These are phyloP conservation scores for Protosalanx chinensis DNA, from an alignment of 2,797 vertebrate genomes.

Conservation along the genomic window DNA sequence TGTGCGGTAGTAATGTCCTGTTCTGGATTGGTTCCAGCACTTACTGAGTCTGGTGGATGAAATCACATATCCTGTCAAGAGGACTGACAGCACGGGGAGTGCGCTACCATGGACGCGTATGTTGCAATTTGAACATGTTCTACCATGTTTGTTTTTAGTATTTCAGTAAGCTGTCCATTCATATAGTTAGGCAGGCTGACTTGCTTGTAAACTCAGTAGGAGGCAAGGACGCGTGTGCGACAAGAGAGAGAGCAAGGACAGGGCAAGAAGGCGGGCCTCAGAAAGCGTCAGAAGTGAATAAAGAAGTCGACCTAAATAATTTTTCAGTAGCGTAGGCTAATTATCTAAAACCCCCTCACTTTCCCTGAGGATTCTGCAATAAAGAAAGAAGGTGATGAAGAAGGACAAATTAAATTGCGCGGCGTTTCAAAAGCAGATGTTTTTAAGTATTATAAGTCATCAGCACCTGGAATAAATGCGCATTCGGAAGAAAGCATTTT, in stretches of 20 bases:
- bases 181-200: neutral
- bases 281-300: slow-evolving; percentile 31
- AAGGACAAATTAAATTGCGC: slow-evolving; percentile 55
- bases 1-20: slow-evolving; percentile 54
- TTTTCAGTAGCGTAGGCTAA: slow-evolving; percentile 47
- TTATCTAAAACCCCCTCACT: slow-evolving; percentile 55
- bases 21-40: slow-evolving; percentile 55
- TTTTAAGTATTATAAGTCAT: slow-evolving; percentile 48
- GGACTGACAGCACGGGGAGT: slow-evolving; percentile 58
- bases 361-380: slow-evolving; percentile 50
- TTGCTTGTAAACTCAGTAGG: neutral
- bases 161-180: neutral
- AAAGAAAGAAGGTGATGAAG: slow-evolving; percentile 59
- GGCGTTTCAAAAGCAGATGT: slow-evolving; percentile 56
- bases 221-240: slow-evolving; percentile 27
- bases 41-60: slow-evolving; percentile 47
- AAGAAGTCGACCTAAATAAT: slow-evolving; percentile 68
- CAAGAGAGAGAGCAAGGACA: slow-evolving; percentile 33
- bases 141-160: neutral
- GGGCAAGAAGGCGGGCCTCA: slow-evolving; percentile 24
- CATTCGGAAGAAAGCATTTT: slow-evolving; percentile 31
- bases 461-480: slow-evolving; percentile 27
- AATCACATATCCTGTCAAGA: slow-evolving; percentile 60
- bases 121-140: neutral
- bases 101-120: slow-evolving; percentile 41